Evolutionary conservation across 2,888 invertebrate species (phyloP).

Genomic region (Erebia epiphron): DNA sequence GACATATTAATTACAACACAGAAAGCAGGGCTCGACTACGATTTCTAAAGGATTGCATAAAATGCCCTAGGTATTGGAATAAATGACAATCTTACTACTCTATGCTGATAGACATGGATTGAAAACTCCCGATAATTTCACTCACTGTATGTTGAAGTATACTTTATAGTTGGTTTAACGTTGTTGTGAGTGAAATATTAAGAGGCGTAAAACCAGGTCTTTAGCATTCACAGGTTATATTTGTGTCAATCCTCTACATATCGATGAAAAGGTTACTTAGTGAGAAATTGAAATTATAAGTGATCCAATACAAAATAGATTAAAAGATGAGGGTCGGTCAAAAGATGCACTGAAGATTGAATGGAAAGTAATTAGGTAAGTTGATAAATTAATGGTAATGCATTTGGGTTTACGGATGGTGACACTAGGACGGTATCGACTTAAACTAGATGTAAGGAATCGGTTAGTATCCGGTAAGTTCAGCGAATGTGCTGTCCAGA

Average conservation of each 20-base stretch:
- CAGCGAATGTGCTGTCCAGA: conserved; percentile 98
- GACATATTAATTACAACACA: conserved; percentile 77
- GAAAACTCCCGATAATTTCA: no score
- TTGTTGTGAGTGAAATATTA: no score
- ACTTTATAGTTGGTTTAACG: no score
- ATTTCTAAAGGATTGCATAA: conserved; percentile 56
- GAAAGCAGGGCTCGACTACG: conserved; percentile 61
- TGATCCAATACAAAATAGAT: conserved; percentile 30
- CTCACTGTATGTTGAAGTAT: no score
- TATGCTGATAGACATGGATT: no score
- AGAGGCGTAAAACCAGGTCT: background rate
- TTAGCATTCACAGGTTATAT: background rate
- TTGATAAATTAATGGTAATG: conserved; percentile 26
- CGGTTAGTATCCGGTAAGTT: conserved; percentile 97
- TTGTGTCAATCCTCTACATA: conserved; percentile 57
- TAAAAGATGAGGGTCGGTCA: conserved; percentile 22
- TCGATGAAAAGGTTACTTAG: conserved; percentile 55
- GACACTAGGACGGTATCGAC: conserved; percentile 62
- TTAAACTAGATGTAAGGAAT: conserved; percentile 70
- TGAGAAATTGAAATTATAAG: conserved; percentile 47
- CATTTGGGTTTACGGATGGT: conserved; percentile 28
- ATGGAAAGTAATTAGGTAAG: conserved; percentile 17
- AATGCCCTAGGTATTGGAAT: conserved; percentile 42
- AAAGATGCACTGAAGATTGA: conserved; percentile 5
- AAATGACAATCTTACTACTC: conserved; percentile 31